Evolutionary conservation across 2,888 invertebrate species (phyloP).

Genomic region (Latheticus oryzae): DNA sequence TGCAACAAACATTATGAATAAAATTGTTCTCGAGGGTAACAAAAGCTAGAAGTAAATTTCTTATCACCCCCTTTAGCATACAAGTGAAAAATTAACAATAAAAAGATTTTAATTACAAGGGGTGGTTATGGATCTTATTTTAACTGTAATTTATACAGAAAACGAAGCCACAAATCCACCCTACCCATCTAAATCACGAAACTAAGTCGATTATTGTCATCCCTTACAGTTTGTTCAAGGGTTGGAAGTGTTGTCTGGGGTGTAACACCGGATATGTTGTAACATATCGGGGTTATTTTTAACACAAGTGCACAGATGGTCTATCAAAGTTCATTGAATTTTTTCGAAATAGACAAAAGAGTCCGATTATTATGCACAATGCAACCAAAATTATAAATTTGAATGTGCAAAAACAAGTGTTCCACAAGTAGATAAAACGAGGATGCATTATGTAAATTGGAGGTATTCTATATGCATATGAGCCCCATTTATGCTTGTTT

Average conservation of each 20-base stretch:
- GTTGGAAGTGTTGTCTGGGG: constrained; percentile 23
- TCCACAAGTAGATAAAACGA: too few relatives aligned
- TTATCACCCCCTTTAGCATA: constrained; percentile 7
- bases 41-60: constrained; percentile 21
- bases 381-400: too few relatives aligned
- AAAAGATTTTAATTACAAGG: constrained; percentile 20
- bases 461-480: constrained; percentile 23
- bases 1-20: constrained; percentile 14
- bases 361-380: too few relatives aligned
- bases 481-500: constrained; percentile 36
- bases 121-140: constrained; percentile 8
- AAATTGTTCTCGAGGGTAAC: constrained; percentile 23
- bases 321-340: constrained; percentile 30
- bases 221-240: constrained; percentile 29
- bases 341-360: too few relatives aligned
- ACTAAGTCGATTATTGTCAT: constrained; percentile 34
- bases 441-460: constrained; percentile 21
- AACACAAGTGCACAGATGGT: constrained; percentile 38
- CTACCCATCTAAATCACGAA: constrained; percentile 28
- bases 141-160: constrained; percentile 15
- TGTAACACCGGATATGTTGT: constrained; percentile 39
- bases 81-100: constrained; percentile 19
- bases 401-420: constrained; percentile 9
- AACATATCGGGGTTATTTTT: constrained; percentile 37
- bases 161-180: constrained; percentile 27